A percentile compares a stretch with the other conserved stretches of the same genome.
phyloP scores from a whole-genome alignment of 2,888 invertebrate genomes.

The Artemia sp. region DNA sequence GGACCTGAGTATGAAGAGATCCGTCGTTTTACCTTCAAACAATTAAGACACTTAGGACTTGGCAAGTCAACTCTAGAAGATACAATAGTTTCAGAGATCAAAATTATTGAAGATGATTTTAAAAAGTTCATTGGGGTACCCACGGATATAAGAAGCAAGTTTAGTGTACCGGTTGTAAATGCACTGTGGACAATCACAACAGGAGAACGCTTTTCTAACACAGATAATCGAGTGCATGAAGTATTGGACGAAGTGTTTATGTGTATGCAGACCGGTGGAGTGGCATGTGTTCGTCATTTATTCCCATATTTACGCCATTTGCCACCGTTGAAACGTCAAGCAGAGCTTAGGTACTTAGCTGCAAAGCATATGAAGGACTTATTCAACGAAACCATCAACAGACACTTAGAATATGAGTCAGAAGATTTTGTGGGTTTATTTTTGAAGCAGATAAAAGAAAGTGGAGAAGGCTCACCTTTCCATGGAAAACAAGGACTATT shows the following conservation, averaged over 20 bases:
- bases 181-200: conserved; percentile 25
- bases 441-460: conserved; percentile 1
- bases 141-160: conserved; percentile 23
- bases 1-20: conserved; percentile 24
- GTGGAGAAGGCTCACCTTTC: background rate
- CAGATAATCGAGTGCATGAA: conserved; percentile 24
- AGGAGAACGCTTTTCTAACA: conserved; percentile 24
- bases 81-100: conserved; percentile 19
- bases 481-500: conserved; percentile 14
- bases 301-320: background rate
- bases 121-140: conserved; percentile 23
- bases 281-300: background rate
- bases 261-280: conserved; percentile 20
- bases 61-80: conserved; percentile 19
- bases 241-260: conserved; percentile 25
- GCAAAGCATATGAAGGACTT: background rate
- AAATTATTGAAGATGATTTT: conserved; percentile 23
- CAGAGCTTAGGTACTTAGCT: background rate
- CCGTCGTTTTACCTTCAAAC: conserved; percentile 23
- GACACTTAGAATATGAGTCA: background rate
- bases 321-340: background rate
- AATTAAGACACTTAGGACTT: conserved; percentile 25
- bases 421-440: background rate
- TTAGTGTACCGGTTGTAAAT: conserved; percentile 25
- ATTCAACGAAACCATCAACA: background rate